A percentile compares a stretch with the other conserved stretches of the same genome.
These are phyloP conservation scores for Phrixothrix hirtus DNA, from an alignment of 2,888 invertebrate species.

Conservation along the genomic window DNA sequence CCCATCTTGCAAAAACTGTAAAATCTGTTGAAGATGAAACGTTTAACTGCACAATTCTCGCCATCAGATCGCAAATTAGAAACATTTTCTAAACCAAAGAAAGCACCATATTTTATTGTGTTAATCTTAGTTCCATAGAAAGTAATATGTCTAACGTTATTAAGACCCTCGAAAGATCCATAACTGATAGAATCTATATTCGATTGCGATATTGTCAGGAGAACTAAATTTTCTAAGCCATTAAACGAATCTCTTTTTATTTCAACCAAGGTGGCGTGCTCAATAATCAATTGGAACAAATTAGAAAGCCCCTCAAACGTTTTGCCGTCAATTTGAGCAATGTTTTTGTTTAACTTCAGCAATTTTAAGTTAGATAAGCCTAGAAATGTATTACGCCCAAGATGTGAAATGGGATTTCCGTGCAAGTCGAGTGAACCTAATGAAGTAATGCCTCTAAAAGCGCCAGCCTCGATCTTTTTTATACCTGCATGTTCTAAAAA, in stretches of 20 bases:
- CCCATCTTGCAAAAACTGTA: no score
- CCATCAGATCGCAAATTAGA: no score
- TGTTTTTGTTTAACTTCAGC: conserved; percentile 4
- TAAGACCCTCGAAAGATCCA: no score
- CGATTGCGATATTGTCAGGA: no score
- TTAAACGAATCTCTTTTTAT: conserved; percentile 5
- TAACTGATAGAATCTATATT: no score
- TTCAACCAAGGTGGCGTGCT: not conserved
- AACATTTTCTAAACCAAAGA: no score
- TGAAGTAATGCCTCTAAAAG: conserved; percentile 11
- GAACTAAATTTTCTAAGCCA: conserved; percentile 6
- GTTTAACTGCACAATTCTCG: no score
- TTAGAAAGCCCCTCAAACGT: conserved; percentile 2
- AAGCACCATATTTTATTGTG: no score
- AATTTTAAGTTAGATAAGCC: conserved; percentile 1
- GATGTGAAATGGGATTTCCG: conserved; percentile 5
- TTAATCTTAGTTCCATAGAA: no score
- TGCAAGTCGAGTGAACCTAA: conserved; percentile 9
- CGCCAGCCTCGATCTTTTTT: not conserved
- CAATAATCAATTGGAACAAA: not conserved
- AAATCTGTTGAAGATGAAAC: no score
- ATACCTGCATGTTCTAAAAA: conserved; percentile 3
- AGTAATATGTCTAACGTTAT: no score
- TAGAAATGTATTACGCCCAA: conserved; percentile 2
- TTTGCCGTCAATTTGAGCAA: not conserved